Base-by-base conservation (phyloP, 2,888 invertebrate genomes). In the Smittia aterrima region DNA sequence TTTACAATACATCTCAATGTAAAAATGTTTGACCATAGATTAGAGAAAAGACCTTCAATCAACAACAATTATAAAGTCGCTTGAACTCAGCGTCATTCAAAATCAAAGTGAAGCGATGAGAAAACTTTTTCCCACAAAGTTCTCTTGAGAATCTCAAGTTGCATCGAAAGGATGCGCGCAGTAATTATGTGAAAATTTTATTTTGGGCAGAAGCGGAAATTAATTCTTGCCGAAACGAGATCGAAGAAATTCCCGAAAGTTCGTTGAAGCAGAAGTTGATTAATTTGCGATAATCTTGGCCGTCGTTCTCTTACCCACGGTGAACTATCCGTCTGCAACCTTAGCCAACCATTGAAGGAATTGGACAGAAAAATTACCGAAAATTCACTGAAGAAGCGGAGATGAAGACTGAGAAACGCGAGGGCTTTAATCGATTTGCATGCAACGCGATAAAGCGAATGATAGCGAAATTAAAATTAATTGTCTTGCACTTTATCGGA, bases 281-380 rank as follows among this genome's bases (percentile, higher is more conserved):
- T 47, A 47, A 47, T n/a, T 47, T 47, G 47, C 11, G 47, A 47
- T 47, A 16, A 47, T 47, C 47, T 47, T n/a, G 16, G 47, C n/a
- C 3, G 47, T 47, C 11, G 11, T 2, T 47, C 38, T 47, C 16
- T 47, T 47, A 47, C 47, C n/a, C 47, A 47, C 47, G 47, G 58
- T 58, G 58, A 58, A 18, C 11, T 58, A 58, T 58, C 58, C 58
- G 58, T 24, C 18, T 9, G 3, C 13, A 38, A n/a, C n/a, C 38
- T 38, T 38, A 2, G 13, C 13, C n/a, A 53, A 16, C 3, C 11
- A 13, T 4, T 16, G 53, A 58, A 24, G 1, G 18, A 3, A 4
- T 58, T 58, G 58, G 58, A 58, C 58, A 58, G 58, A 58, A 58
- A 58, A 58, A 58, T 58, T 58, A 58, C 20, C 58, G 58, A 58